Evolutionary conservation across 1,140 invertebrate species (phyloP).

Genomic region (Tenebrio molitor): DNA sequence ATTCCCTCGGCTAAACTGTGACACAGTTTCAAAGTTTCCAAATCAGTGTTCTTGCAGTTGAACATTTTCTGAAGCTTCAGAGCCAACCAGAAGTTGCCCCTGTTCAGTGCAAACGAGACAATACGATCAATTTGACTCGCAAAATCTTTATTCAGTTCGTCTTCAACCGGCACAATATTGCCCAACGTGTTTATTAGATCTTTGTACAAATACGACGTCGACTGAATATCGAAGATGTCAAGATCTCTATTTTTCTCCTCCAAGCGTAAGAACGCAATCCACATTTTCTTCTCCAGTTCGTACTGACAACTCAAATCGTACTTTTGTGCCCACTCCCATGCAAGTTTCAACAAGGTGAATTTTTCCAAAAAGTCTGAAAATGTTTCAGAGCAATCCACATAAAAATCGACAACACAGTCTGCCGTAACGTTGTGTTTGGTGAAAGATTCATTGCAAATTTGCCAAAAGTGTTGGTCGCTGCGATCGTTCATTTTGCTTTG

Average conservation of each 20-base stretch:
- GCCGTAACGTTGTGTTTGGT: constrained; percentile 69
- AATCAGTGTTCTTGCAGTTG: constrained; percentile 64
- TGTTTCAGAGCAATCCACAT: constrained; percentile 68
- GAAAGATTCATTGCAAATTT: constrained; percentile 71
- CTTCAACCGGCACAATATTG: constrained; percentile 33
- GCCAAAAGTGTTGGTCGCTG: constrained; percentile 68
- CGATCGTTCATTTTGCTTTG: constrained; percentile 65
- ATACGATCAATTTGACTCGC: constrained; percentile 43
- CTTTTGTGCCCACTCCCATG: constrained; percentile 70
- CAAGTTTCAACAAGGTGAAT: constrained; percentile 70
- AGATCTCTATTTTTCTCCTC: constrained; percentile 53
- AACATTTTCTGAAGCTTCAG: constrained; percentile 68
- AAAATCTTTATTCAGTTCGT: constrained; percentile 38
- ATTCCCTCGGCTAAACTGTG: constrained; percentile 68
- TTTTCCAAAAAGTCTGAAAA: constrained; percentile 67
- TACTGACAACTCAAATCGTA: constrained; percentile 66
- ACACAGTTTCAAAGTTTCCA: constrained; percentile 68
- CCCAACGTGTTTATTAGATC: constrained; percentile 54
- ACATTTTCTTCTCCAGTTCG: constrained; percentile 71
- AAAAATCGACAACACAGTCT: constrained; percentile 70
- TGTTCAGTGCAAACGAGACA: constrained; percentile 46
- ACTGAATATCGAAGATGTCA: constrained; percentile 25
- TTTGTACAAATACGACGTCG: constrained; percentile 49
- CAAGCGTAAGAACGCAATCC: constrained; percentile 68
- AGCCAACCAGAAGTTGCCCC: constrained; percentile 61